These are phyloP conservation scores for Diarsia mendica DNA, from an alignment of 2,888 invertebrate species.

Conservation along the genomic window DNA sequence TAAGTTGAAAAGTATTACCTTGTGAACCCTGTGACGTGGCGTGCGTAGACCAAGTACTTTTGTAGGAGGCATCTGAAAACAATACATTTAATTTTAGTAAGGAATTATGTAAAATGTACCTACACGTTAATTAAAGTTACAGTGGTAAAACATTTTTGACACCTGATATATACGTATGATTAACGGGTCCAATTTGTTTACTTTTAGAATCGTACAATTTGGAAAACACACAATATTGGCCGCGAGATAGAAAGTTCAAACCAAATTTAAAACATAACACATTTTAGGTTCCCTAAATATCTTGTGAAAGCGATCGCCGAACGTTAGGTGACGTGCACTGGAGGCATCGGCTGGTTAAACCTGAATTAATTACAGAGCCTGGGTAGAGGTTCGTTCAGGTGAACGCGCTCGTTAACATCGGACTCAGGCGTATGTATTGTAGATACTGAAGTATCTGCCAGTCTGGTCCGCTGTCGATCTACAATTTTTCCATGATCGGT, in stretches of 20 bases:
- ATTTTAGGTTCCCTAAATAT: background rate
- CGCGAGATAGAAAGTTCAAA: background rate
- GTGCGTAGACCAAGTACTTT: constrained; percentile 96
- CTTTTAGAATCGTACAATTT: background rate
- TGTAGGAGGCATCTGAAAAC: constrained; percentile 96
- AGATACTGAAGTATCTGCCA: background rate
- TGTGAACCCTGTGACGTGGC: constrained; percentile 93
- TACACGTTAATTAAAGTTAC: background rate
- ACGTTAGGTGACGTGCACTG: background rate
- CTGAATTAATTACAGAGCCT: background rate
- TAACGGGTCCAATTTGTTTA: background rate
- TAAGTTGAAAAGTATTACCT: constrained; percentile 89
- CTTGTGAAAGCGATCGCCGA: too few species aligned
- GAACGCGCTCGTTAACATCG: background rate
- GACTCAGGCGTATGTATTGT: too few species aligned
- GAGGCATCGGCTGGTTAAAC: background rate
- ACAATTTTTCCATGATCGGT: background rate
- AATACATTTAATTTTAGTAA: constrained; percentile 56
- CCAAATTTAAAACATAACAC: background rate
- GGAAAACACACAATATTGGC: background rate
- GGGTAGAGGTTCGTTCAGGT: background rate
- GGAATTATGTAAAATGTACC: background rate
- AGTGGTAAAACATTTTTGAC: background rate
- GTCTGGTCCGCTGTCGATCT: background rate
- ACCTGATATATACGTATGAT: too few species aligned